A percentile compares a stretch with the other conserved stretches of the same genome.
Evolutionary conservation across 1,140 invertebrate species (phyloP).

Genomic region (Dendrolimus kikuchii): DNA sequence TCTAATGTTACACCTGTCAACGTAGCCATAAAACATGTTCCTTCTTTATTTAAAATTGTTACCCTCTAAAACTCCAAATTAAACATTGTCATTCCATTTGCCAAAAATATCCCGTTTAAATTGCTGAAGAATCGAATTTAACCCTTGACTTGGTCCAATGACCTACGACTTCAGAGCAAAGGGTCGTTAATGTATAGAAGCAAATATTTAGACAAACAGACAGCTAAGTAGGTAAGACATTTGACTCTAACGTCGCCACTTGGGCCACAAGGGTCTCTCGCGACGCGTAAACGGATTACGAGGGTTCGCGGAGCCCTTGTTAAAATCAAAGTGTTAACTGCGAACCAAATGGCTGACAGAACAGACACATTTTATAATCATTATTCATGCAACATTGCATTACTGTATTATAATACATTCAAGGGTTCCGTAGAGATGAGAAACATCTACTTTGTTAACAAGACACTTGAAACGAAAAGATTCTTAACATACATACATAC

Average conservation of each 20-base stretch:
- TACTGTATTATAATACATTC: too few relatives aligned
- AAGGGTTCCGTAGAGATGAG: too few relatives aligned
- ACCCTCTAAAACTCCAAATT: too few relatives aligned
- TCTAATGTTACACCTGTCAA: too few relatives aligned
- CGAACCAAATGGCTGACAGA: constrained; percentile 36
- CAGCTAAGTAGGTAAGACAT: constrained; percentile 29
- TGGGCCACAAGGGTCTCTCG: constrained; percentile 31
- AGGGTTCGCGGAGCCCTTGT: constrained; percentile 39
- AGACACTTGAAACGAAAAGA: too few relatives aligned
- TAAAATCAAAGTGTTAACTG: constrained; percentile 52
- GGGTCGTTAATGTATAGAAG: constrained; percentile 16
- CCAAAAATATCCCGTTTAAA: too few relatives aligned
- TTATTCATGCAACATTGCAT: too few relatives aligned
- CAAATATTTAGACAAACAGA: constrained; percentile 31
- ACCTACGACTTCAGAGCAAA: not conserved
- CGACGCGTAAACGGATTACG: constrained; percentile 47
- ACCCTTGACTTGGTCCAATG: constrained; percentile 2
- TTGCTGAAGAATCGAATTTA: not conserved
- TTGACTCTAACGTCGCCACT: constrained; percentile 36
- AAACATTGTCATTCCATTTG: too few relatives aligned
- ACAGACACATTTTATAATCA: constrained; percentile 1
- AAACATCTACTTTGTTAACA: too few relatives aligned
- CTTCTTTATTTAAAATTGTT: too few relatives aligned
- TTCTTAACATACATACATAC: too few relatives aligned
- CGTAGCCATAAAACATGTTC: too few relatives aligned